Evolutionary conservation across 1,140 invertebrate genomes (phyloP), one percentile per base, ranked within the genome.

Genomic region (Carposina sasakii): DNA sequence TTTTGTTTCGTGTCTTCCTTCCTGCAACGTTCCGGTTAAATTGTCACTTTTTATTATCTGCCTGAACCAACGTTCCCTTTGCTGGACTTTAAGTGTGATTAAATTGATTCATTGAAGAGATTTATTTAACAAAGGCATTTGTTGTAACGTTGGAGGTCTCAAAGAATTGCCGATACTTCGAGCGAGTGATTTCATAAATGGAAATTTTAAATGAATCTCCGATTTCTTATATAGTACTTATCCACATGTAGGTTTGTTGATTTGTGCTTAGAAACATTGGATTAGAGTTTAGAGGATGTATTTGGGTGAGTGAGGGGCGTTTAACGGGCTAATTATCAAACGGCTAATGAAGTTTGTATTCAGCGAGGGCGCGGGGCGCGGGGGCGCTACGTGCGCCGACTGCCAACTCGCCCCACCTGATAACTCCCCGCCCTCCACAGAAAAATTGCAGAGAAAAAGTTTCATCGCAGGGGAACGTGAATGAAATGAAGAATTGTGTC

Each of bases 271-370:
- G n/a, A n/a, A n/a, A n/a, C n/a, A n/a, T n/a, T n/a, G n/a, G n/a
- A n/a, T n/a, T 67, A 58, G 63, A 63, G 63, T 74, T 73, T 69
- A 65, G 62, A 72, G 71, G 73, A 66, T 64, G 68, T 66, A 66
- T 63, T 52, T 60, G 66, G 63, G 64, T 71, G 72, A 76, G 71
- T 72, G 76, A 75, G 78, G 75, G 76, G 72, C 72, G 73, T 82
- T 83, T 85, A 84, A 86, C 81, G 78, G 81, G 81, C 79, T 86
- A 85, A 86, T 86, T 85, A 86, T 84, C 83, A 82, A 84, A 77
- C 78, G 75, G 71, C 83, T 85, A 85, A 85, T 85, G 83, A 85
- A 85, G 81, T 85, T 85, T 85, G 79, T 82, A 81, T 79, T 81
- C 77, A 78, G 66, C 71, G 71, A 68, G 76, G 68, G 68, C 55